Conservation (phyloP, 2,113 vertebrate genomes). For the Amia ocellicauda region DNA sequence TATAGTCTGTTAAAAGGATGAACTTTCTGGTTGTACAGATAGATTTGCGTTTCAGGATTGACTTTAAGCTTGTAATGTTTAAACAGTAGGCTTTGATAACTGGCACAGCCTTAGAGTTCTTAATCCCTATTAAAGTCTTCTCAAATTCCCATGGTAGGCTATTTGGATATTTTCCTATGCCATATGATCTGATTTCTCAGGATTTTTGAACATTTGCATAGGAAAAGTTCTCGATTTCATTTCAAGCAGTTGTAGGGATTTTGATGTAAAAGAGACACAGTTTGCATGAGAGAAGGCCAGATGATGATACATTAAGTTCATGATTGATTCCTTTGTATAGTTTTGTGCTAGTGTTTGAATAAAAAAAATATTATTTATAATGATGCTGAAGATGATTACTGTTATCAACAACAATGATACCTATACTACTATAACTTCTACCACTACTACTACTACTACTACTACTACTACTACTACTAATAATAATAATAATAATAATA, state of each 20-base stretch:
- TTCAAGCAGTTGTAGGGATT: conserved; percentile 3
- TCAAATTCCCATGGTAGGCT: conserved; percentile 22
- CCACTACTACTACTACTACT: no score
- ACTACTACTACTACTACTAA: no score
- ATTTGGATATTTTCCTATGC: conserved; percentile 6
- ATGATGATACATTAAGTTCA: neutral
- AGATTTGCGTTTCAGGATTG: conserved; percentile 29
- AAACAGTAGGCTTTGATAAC: conserved; percentile 35
- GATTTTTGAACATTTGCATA: conserved; percentile 4
- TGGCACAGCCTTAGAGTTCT: conserved; percentile 24
- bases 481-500: no score
- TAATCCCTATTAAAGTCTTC: conserved; percentile 33
- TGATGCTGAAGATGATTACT: no score
- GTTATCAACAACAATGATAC: no score
- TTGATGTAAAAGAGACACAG: neutral
- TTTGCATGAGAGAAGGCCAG: neutral
- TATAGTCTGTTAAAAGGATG: conserved; percentile 37
- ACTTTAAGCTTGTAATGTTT: conserved; percentile 41
- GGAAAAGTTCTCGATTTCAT: neutral
- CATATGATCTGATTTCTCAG: conserved; percentile 14
- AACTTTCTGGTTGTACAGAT: conserved; percentile 47
- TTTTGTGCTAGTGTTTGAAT: neutral
- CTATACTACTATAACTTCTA: no score
- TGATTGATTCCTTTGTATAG: neutral
- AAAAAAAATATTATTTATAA: neutral